Conservation (phyloP, 2,797 vertebrate species). For the Gallinago nigripennis region DNA sequence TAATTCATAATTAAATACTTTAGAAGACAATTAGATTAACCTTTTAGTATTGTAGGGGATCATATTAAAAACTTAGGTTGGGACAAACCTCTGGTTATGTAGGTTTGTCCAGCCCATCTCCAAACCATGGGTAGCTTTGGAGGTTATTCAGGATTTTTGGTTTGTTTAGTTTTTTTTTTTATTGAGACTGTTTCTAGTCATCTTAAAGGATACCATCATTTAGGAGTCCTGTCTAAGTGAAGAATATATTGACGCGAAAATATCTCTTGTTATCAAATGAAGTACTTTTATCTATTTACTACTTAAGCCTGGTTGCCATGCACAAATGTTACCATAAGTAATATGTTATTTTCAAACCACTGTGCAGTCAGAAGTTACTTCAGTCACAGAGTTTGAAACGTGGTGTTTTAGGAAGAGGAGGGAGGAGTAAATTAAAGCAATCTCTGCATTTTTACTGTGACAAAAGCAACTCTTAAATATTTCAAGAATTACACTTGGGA, state of each 20-base stretch:
- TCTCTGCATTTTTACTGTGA: background rate
- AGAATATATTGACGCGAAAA: background rate
- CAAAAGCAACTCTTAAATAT: background rate
- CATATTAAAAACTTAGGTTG: background rate
- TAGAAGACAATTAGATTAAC: background rate
- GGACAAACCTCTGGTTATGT: background rate
- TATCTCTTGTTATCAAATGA: background rate
- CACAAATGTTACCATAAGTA: background rate
- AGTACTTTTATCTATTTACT: background rate
- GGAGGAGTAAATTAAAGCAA: background rate
- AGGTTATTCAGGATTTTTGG: background rate
- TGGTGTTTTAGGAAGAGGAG: background rate
- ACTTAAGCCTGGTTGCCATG: background rate
- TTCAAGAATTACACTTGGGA: background rate
- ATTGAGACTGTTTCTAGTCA: background rate
- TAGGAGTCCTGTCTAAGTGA: background rate
- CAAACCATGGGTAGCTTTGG: background rate
- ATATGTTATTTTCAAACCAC: background rate
- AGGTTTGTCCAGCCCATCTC: background rate
- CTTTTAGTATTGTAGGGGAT: background rate
- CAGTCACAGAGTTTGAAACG: background rate
- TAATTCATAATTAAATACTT: background rate
- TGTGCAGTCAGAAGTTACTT: background rate
- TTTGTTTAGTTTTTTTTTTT: background rate
- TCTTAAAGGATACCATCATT: background rate